Conservation (phyloP, 2,113 vertebrate genomes). For the Hippolais icterina region DNA sequence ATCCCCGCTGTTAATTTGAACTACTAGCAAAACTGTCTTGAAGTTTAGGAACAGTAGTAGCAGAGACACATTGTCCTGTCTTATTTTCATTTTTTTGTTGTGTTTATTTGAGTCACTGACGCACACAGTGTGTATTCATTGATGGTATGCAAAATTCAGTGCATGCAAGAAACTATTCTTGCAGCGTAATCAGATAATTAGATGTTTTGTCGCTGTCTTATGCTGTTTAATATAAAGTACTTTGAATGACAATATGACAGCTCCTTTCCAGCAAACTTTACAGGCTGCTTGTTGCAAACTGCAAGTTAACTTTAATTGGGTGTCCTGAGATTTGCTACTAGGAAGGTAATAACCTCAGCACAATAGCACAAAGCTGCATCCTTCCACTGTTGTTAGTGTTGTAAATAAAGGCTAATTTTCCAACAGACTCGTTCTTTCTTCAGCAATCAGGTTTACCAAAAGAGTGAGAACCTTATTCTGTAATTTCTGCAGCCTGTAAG, state of each 20-base stretch:
- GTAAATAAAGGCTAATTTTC: slow-evolving; percentile 60
- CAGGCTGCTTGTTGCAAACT: slow-evolving; percentile 64
- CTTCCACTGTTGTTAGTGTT: slow-evolving; percentile 31
- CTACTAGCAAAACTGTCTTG: not conserved
- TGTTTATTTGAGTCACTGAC: not conserved
- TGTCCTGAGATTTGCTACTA: slow-evolving; percentile 65
- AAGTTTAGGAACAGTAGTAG: not conserved
- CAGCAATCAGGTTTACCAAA: not conserved
- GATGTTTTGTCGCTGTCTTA: slow-evolving; percentile 38
- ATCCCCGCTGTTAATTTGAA: not conserved
- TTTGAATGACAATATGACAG: slow-evolving; percentile 54
- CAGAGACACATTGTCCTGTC: not conserved
- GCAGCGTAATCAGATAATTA: slow-evolving; percentile 55
- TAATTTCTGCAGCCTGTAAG: slow-evolving; percentile 3
- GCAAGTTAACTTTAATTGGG: slow-evolving; percentile 69
- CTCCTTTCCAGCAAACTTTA: slow-evolving; percentile 48
- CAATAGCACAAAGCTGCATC: slow-evolving; percentile 12
- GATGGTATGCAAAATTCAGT: slow-evolving; percentile 32
- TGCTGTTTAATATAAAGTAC: slow-evolving; percentile 31
- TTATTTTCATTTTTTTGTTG: not conserved
- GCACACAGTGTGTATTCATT: not conserved
- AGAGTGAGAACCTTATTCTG: not conserved
- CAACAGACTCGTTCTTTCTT: not conserved
- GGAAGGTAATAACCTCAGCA: slow-evolving; percentile 39
- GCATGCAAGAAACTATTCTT: slow-evolving; percentile 18